Evolutionary conservation across 2,797 vertebrate genomes (phyloP), one percentile per base, ranked within the genome.

Genomic region (Myoxocephalus aenaeus): DNA sequence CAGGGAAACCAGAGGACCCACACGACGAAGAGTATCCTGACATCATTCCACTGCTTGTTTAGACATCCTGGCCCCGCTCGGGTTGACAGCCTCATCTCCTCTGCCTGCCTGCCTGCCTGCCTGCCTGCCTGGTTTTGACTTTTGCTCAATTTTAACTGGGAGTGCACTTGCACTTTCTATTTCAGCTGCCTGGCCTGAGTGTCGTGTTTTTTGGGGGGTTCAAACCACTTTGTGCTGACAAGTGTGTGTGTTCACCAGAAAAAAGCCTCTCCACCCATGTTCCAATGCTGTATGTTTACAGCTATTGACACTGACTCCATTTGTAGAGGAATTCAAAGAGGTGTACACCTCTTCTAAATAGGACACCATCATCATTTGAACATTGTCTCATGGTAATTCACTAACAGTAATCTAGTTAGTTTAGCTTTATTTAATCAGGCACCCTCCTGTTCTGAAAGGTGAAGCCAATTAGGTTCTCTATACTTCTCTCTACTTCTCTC

Each of bases 1-100:
- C 32, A 42, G 67, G 27, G 25, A 29, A 34, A 38, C 57, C 70
- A 50, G 51, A 51, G 64, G 18, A 71, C 12, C 44, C 57, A 36
- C 36, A 18, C 1, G 61, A 3, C 44, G 25, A 29, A 44, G 40
- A 14, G 40, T 12, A 7, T 1, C 7, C 59, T 42, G 59, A 1
- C 22, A 12, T 46, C 9, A 18, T 29, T 27, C 14, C 50, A 22
- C 50, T 5, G 25, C 5, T 29, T 56, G 25, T 54, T 54, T 7
- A 15, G 27, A 56, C 22, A 15, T 56, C 53, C 13, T 1, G 51
- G 22, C 51, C 53, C 13, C 7, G 13, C 25, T 56, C 6, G 11
- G 10, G n/a, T 29, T 29, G 53, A 27, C 25, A 56, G 27, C 14
- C 25, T 29, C 27, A 54, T 54, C 22, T 54, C 53, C 25, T 13